These are phyloP conservation scores for Neoscelio sp. DNA, from an alignment of 2,888 invertebrate genomes.

Conservation along the genomic window DNA sequence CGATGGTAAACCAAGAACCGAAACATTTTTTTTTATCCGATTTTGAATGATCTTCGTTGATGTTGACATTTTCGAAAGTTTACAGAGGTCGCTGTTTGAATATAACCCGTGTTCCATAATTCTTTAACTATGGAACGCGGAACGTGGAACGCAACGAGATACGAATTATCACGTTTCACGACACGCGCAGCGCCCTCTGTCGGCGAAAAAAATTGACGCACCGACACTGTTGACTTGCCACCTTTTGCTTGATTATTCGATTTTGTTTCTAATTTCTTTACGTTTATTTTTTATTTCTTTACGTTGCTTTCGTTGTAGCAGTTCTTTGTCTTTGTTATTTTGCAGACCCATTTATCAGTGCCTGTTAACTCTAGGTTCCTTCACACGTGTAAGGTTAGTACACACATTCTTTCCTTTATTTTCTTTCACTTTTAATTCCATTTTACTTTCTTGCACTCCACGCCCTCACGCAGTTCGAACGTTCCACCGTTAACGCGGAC, in stretches of 20 bases:
- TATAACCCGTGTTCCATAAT: too few relatives aligned
- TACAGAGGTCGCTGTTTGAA: too few relatives aligned
- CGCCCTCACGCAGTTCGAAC: too few relatives aligned
- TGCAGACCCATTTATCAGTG: slow-evolving; percentile 95
- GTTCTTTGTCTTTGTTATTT: slow-evolving; percentile 86
- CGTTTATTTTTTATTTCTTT: slow-evolving; percentile 83
- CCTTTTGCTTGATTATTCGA: slow-evolving; percentile 49
- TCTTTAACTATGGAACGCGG: too few relatives aligned
- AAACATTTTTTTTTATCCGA: too few relatives aligned
- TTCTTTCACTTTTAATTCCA: slow-evolving; percentile 10
- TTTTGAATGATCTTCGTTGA: slow-evolving; percentile 3
- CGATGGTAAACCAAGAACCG: too few relatives aligned
- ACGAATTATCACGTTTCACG: too few relatives aligned
- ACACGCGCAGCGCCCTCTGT: slow-evolving; percentile 17
- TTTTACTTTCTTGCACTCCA: too few relatives aligned
- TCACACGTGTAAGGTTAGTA: slow-evolving; percentile 91
- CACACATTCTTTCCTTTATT: slow-evolving; percentile 68
- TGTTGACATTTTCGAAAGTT: slow-evolving; percentile 6
- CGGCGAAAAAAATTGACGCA: slow-evolving; percentile 66
- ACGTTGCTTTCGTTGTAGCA: slow-evolving; percentile 86
- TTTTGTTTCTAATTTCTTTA: slow-evolving; percentile 55
- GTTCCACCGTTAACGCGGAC: too few relatives aligned
- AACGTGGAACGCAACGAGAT: too few relatives aligned
- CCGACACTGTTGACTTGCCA: slow-evolving; percentile 16
- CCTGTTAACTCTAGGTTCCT: slow-evolving; percentile 93